Base-by-base conservation (phyloP, 2,113 vertebrate genomes). In the Montifringilla adamsi region DNA sequence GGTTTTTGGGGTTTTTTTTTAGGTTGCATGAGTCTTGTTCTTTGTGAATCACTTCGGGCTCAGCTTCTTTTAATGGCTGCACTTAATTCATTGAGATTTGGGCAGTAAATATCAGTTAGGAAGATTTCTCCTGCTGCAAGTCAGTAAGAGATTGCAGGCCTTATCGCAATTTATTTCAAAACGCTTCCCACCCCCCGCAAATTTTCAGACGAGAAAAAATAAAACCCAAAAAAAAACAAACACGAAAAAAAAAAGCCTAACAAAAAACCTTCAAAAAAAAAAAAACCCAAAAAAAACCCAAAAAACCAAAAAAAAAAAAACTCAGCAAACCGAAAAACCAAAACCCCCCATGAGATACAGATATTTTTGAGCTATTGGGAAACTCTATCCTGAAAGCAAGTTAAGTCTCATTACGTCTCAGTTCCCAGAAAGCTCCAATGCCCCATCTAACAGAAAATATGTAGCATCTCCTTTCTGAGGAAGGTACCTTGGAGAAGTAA, bases 271-370 rank as follows among this genome's bases (percentile, higher is more conserved):
- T 8, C 20, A 24, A 24, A 35, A 16, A 16, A 49, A 39, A 28
- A 15, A 15, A 39, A 30, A 46, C 3, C 5, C 50, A 26, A 39
- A 39, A 39, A 5, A 39, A 39, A 39, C 39, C 11, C 39, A 37
- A 24, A 15, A 13, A 14, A 26, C 35, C 35, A 37, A 37, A 37
- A 37, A 37, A 37, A 37, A 37, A 37, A 37, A 37, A 37, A 37
- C 35, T 37, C 5, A 13, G 6, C 2, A 37, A 37, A 37, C 7
- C 11, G 18, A 5, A 5, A 13, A 56, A 6, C 23, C 13, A 31
- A 27, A 16, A 7, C 4, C 7, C 15, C 3, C 24, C 15, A 7
- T 5, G 3, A 55, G 12, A 35, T 1, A 0, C 1, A 13, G 5
- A 9, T 62, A 1, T 44, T 70, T 30, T 63, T 43, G 7, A 74